phyloP scores from a whole-genome alignment of 2,888 invertebrate genomes.

The Nipponacmea schrenckii region DNA sequence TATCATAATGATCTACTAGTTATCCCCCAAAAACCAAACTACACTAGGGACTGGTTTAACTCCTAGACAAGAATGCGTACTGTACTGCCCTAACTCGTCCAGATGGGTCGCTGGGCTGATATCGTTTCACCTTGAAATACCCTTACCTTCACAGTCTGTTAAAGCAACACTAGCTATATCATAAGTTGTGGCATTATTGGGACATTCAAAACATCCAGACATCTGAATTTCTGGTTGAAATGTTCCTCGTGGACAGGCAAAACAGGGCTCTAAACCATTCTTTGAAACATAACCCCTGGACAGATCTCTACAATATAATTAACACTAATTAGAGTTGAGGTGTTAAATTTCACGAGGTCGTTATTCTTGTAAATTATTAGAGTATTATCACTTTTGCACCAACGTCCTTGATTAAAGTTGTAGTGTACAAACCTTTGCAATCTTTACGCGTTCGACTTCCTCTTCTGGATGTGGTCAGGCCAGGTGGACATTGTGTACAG shows the following conservation, averaged over 20 bases:
- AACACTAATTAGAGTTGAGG: not conserved
- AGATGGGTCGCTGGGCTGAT: no score
- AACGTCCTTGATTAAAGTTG: no score
- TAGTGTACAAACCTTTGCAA: slow-evolving; percentile 71
- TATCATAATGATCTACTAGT: no score
- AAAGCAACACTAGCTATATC: slow-evolving; percentile 48
- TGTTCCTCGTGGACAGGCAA: slow-evolving; percentile 71
- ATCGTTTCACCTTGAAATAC: no score
- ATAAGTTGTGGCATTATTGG: slow-evolving; percentile 48
- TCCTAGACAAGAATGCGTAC: no score
- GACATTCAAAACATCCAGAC: slow-evolving; percentile 69
- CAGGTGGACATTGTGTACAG: slow-evolving; percentile 65
- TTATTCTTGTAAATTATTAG: no score
- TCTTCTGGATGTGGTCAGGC: slow-evolving; percentile 65
- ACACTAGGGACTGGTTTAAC: no score
- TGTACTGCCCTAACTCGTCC: no score
- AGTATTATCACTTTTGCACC: no score
- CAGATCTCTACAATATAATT: not conserved
- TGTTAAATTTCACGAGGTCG: no score
- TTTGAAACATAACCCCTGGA: slow-evolving; percentile 70
- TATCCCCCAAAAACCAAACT: no score
- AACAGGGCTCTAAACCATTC: slow-evolving; percentile 73
- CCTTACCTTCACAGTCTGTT: slow-evolving; percentile 55
- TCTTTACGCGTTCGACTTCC: slow-evolving; percentile 67
- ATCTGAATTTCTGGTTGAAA: slow-evolving; percentile 68